Conservation (phyloP, 2,113 vertebrate species). For the Ageneiosus marmoratus region DNA sequence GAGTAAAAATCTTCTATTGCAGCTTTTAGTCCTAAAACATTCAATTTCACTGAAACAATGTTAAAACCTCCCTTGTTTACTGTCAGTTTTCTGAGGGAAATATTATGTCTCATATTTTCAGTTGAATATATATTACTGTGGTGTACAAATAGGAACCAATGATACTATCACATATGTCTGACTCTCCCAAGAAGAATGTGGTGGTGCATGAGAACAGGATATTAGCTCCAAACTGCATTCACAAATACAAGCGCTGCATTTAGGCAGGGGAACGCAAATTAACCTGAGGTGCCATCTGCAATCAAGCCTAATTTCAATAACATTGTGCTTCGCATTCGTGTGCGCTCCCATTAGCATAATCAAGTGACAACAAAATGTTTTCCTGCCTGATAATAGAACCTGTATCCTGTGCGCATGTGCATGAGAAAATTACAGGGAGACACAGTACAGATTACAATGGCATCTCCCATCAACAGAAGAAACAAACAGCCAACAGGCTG, state of each 20-base stretch:
- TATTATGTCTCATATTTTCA: background rate
- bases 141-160: background rate
- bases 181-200: constrained; percentile 13
- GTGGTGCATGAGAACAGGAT: constrained; percentile 12
- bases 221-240: constrained; percentile 56
- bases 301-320: constrained; percentile 81
- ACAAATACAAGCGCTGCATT: constrained; percentile 61
- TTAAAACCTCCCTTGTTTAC: background rate
- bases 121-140: background rate
- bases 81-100: background rate
- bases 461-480: constrained; percentile 34
- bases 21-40: background rate
- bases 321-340: constrained; percentile 75
- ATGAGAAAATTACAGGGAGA: constrained; percentile 44
- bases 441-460: constrained; percentile 45
- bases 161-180: background rate
- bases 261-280: constrained; percentile 75
- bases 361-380: constrained; percentile 77
- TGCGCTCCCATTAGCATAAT: constrained; percentile 76
- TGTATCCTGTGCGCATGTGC: constrained; percentile 7
- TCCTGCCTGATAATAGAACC: constrained; percentile 72
- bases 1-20: background rate
- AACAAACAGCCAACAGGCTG: constrained; percentile 24
- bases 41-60: background rate
- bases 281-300: constrained; percentile 78